Conservation (phyloP, 2,888 invertebrate species). For the Nomada flava region DNA sequence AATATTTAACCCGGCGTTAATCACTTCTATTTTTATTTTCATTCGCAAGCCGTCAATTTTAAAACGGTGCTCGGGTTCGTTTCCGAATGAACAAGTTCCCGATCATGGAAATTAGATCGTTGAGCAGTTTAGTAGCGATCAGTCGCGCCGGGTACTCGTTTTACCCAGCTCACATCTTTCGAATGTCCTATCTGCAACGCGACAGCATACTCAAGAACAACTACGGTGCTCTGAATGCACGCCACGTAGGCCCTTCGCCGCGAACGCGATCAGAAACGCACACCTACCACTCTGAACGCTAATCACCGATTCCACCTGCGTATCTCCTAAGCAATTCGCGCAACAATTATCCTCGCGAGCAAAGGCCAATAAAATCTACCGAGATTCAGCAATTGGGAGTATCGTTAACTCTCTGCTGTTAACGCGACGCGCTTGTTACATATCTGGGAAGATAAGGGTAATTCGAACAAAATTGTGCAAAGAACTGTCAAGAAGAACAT, state of each 20-base stretch:
- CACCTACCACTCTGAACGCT: constrained; percentile 24
- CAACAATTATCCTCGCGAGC: constrained; percentile 65
- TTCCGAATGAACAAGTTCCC: too few species aligned
- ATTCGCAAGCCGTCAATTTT: too few species aligned
- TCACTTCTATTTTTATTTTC: too few species aligned
- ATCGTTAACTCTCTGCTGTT: constrained; percentile 5
- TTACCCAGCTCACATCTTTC: not conserved
- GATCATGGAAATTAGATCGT: too few species aligned
- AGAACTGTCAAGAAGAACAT: not conserved
- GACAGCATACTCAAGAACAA: constrained; percentile 38
- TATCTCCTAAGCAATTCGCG: constrained; percentile 54
- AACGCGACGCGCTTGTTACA: not conserved
- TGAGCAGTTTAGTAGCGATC: too few species aligned
- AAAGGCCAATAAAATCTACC: constrained; percentile 46
- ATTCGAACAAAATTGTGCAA: not conserved
- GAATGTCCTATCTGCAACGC: constrained; percentile 27
- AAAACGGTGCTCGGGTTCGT: too few species aligned
- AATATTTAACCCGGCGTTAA: too few species aligned
- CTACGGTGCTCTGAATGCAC: constrained; percentile 25
- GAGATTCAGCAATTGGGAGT: constrained; percentile 21
- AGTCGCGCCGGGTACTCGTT: not conserved
- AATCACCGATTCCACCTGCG: constrained; percentile 38
- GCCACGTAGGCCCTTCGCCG: constrained; percentile 29
- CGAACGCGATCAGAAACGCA: constrained; percentile 55
- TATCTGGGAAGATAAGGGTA: not conserved